Evolutionary conservation across 2,797 vertebrate genomes (phyloP), one percentile per base, ranked within the genome.

Genomic region (Coluber constrictor): DNA sequence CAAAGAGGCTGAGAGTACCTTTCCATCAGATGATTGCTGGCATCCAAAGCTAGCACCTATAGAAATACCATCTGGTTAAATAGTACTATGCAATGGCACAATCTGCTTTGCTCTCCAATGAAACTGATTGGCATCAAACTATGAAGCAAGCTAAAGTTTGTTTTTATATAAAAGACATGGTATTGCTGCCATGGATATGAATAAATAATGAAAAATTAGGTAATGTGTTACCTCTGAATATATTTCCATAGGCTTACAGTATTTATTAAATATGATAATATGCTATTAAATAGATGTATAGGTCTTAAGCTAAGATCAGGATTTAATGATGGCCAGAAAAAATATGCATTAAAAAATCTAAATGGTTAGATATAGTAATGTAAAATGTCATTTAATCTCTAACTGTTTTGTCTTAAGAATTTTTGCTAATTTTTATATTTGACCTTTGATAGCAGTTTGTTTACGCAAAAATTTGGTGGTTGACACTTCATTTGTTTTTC

Each of bases 401-500:
- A 6, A 32, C 92, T 25, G 95, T 94, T 90, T 94, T 94, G 92
- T 89, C 92, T 88, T 79, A 91, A 96, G 96, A 94, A 37, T 93
- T 94, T 89, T 94, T 96, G 92, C 96, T 96, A 95, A 96, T 97
- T 97, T 89, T 97, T 94, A 18, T 94, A 86, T 95, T 96, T 97
- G 86, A 90, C 96, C 92, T 96, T 97, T 97, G 95, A 97, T 97
- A 97, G 95, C 88, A 57, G 51, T 97, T 97, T 97, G 94, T 96
- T 93, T 96, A 88, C 95, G 95, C 18, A 79, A 95, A 95, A 95
- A 95, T 93, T 97, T 95, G 96, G 86, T 97, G 93, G 95, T 92
- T 97, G 92, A 97, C 94, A 94, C 92, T 97, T 97, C 83, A 95
- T 98, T 98, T 97, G 94, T 96, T 97, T 97, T 97, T 96, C 96